phyloP scores from a whole-genome alignment of 2,113 vertebrate genomes.

The Ardeotis arabs region DNA sequence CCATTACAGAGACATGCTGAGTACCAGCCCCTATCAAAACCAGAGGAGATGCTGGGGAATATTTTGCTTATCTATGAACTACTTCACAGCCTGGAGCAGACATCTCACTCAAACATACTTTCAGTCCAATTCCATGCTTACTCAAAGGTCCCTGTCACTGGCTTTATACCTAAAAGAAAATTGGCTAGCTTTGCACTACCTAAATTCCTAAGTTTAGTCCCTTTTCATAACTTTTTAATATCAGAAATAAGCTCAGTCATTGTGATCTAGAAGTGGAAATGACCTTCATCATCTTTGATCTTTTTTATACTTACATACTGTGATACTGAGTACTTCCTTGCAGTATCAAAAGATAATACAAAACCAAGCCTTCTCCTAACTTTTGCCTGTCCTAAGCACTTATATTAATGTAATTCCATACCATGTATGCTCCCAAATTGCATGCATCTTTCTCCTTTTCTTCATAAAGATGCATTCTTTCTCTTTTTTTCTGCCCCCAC shows the following conservation, averaged over 20 bases:
- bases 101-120: not conserved
- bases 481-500: not conserved
- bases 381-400: not conserved
- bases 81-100: not conserved
- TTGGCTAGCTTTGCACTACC: not conserved
- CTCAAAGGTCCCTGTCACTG: not conserved
- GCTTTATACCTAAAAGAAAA: not conserved
- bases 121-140: not conserved
- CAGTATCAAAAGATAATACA: not conserved
- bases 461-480: not conserved
- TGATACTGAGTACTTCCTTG: not conserved
- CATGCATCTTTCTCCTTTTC: not conserved
- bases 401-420: not conserved
- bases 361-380: not conserved
- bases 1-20: not conserved
- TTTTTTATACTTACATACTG: not conserved
- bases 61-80: not conserved
- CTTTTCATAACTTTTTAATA: not conserved
- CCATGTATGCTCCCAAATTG: not conserved
- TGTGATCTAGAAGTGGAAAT: not conserved
- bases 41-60: not conserved
- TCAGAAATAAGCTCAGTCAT: not conserved
- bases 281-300: not conserved
- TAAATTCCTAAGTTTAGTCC: not conserved
- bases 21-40: not conserved